Evolutionary conservation across 2,113 vertebrate species (phyloP).

Genomic region (Panthera leo): DNA sequence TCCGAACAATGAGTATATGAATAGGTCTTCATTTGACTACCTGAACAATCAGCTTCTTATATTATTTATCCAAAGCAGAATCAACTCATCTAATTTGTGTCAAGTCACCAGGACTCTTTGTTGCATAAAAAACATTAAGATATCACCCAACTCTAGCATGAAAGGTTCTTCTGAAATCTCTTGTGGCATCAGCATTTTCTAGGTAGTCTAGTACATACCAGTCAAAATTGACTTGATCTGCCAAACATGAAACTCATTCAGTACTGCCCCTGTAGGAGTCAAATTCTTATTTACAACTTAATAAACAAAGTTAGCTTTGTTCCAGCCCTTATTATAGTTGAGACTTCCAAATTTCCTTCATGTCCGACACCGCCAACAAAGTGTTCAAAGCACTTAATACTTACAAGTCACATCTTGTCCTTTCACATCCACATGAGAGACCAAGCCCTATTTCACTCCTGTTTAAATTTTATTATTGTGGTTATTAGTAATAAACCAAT

Average conservation of each 20-base stretch:
- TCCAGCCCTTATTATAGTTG: neutral
- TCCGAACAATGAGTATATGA: neutral
- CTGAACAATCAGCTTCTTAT: neutral
- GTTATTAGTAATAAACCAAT: conserved; percentile 49
- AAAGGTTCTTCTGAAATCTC: neutral
- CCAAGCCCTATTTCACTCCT: neutral
- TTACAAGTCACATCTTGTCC: neutral
- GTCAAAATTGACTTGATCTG: neutral
- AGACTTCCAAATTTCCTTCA: neutral
- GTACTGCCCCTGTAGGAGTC: neutral
- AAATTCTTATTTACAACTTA: conserved; percentile 2
- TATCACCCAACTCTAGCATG: neutral
- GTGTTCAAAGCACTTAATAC: neutral
- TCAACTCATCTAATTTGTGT: conserved; percentile 1
- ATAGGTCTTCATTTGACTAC: neutral
- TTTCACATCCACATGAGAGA: neutral
- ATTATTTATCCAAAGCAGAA: neutral
- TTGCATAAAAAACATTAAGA: neutral
- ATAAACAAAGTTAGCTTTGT: neutral
- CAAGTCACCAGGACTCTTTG: neutral
- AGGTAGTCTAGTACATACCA: neutral
- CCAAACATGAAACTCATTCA: neutral
- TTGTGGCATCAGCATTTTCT: neutral
- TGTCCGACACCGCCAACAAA: neutral
- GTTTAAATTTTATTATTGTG: conserved; percentile 60